A percentile compares a stretch with the other conserved stretches of the same genome.
Evolutionary conservation across 2,113 vertebrate genomes (phyloP).

Genomic region (Ceuthmochares aereus): DNA sequence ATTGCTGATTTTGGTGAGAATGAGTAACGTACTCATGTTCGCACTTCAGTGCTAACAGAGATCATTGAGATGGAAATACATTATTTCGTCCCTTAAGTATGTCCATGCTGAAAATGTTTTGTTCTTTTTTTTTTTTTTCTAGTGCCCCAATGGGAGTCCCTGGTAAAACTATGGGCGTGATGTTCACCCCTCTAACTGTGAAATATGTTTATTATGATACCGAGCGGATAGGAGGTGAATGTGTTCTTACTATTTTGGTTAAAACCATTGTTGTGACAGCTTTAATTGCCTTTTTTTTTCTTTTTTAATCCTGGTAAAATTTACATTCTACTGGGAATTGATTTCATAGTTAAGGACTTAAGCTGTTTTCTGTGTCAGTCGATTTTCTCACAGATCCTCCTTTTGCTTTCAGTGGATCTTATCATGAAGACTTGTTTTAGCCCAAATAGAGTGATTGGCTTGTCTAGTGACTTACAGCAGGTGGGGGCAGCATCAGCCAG

Average conservation of each 20-base stretch:
- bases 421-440: slow-evolving; percentile 90
- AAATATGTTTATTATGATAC: slow-evolving; percentile 96
- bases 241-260: background rate
- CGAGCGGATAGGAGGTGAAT: slow-evolving; percentile 94
- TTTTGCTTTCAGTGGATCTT: slow-evolving; percentile 86
- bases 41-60: background rate
- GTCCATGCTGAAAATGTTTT: background rate
- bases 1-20: slow-evolving; percentile 13
- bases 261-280: background rate
- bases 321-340: background rate
- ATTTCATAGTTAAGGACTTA: background rate
- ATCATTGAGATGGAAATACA: background rate
- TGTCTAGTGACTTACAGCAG: slow-evolving; percentile 96
- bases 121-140: background rate
- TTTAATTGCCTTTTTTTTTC: background rate
- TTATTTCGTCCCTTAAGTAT: background rate
- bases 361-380: background rate
- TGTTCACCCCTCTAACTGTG: slow-evolving; percentile 95
- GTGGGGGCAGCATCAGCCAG: slow-evolving; percentile 87
- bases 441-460: slow-evolving; percentile 87
- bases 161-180: slow-evolving; percentile 95
- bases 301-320: background rate
- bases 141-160: slow-evolving; percentile 97
- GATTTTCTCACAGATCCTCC: background rate
- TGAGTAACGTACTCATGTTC: background rate